Evolutionary conservation across 2,113 vertebrate species (phyloP).

Genomic region (Seriola rivoliana): DNA sequence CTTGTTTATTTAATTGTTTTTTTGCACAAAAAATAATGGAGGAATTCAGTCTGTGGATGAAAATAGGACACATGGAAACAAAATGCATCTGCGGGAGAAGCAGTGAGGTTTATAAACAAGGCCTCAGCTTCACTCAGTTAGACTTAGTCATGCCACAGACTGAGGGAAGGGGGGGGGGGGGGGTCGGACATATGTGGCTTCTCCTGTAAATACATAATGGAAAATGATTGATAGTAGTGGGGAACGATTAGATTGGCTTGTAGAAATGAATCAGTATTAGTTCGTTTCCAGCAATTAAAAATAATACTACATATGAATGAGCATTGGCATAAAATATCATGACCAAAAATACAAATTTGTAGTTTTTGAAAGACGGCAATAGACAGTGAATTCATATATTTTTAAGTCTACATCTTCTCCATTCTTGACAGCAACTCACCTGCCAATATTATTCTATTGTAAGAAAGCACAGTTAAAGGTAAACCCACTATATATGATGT

Average conservation of each 20-base stretch:
- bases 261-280: background rate
- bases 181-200: background rate
- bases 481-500: conserved; percentile 19
- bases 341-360: conserved; percentile 22
- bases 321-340: background rate
- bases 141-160: background rate
- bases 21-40: conserved; percentile 41
- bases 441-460: conserved; percentile 47
- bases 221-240: background rate
- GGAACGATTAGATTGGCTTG: background rate
- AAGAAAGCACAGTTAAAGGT: conserved; percentile 46
- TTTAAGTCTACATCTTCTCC: background rate
- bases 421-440: conserved; percentile 37
- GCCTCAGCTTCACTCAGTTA: background rate
- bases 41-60: conserved; percentile 9
- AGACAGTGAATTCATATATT: conserved; percentile 8
- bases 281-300: background rate
- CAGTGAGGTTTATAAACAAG: background rate
- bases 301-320: background rate
- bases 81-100: conserved; percentile 5
- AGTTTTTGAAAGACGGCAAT: background rate
- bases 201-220: conserved; percentile 2
- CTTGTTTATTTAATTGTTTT: conserved; percentile 53
- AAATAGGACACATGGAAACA: background rate
- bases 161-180: background rate